Percentiles rank a stretch among this genome's conserved stretches.
phyloP scores from a whole-genome alignment of 2,888 invertebrate genomes.

The Ormyrus rosae region DNA sequence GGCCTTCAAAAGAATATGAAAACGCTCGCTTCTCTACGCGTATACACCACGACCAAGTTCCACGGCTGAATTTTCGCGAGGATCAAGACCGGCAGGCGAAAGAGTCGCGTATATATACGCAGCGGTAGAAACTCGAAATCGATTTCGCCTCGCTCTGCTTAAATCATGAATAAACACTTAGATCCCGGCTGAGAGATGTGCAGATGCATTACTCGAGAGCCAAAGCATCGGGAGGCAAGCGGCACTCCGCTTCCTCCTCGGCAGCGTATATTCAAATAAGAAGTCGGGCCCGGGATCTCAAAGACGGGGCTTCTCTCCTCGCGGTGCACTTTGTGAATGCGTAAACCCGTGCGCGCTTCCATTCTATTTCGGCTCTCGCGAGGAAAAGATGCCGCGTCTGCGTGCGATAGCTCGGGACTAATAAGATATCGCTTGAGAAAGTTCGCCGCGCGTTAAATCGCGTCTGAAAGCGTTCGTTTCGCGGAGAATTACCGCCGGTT shows the following conservation, averaged over 20 bases:
- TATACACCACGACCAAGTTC: background rate
- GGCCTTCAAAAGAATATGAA: slow-evolving; percentile 4
- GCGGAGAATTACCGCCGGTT: too few species aligned
- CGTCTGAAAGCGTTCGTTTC: too few species aligned
- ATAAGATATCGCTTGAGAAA: too few species aligned
- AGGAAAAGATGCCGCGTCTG: too few species aligned
- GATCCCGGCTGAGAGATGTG: slow-evolving; percentile 2
- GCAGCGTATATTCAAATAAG: slow-evolving; percentile 48
- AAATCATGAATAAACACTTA: slow-evolving; percentile 38
- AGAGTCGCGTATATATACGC: too few species aligned
- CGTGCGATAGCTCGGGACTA: too few species aligned
- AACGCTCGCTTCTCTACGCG: background rate
- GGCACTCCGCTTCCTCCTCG: background rate
- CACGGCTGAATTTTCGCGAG: background rate
- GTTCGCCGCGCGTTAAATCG: too few species aligned
- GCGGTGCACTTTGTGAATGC: slow-evolving; percentile 37
- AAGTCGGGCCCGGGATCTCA: background rate
- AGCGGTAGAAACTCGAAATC: background rate
- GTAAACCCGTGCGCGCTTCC: background rate
- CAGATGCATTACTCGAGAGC: background rate
- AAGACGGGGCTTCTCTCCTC: background rate
- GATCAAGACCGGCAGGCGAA: background rate
- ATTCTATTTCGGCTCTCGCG: background rate
- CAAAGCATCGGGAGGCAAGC: background rate
- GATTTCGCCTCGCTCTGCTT: slow-evolving; percentile 8